Percentiles rank a stretch among this genome's conserved stretches.
Conservation (phyloP, 2,797 vertebrate genomes). For the Tenualosa thibaudeaui region DNA sequence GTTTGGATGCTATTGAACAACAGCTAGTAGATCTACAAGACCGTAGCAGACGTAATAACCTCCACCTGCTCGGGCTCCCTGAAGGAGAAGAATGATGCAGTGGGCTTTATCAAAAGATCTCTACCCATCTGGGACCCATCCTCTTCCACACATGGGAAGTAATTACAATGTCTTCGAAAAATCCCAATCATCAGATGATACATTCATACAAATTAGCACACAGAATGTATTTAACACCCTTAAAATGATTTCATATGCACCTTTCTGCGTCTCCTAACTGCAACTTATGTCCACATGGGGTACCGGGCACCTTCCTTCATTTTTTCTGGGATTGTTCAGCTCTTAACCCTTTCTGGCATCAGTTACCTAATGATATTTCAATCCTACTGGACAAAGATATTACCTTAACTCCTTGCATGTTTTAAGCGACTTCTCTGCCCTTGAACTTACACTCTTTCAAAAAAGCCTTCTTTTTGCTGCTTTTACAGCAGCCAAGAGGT, state of each 20-base stretch:
- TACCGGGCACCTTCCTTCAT: neutral
- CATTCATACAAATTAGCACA: neutral
- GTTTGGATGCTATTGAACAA: slow-evolving; percentile 18
- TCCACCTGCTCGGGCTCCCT: neutral
- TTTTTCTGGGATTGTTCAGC: neutral
- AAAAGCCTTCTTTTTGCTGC: too few species aligned
- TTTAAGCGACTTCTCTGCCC: neutral
- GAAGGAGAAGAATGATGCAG: neutral
- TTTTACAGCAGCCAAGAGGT: too few species aligned
- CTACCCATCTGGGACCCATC: neutral
- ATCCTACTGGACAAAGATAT: neutral
- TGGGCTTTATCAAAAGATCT: neutral
- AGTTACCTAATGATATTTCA: slow-evolving; percentile 7
- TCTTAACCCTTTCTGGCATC: neutral
- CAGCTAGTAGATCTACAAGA: slow-evolving; percentile 26
- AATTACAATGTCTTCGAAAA: neutral
- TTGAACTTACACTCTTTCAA: too few species aligned
- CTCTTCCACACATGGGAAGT: neutral
- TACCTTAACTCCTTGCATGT: neutral
- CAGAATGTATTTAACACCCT: neutral
- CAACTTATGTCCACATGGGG: neutral
- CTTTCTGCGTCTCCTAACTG: neutral
- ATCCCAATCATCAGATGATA: neutral
- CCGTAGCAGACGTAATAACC: slow-evolving; percentile 21
- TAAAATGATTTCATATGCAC: neutral